Conservation (phyloP, 2,888 invertebrate genomes). For the Dryobotodes eremita region DNA sequence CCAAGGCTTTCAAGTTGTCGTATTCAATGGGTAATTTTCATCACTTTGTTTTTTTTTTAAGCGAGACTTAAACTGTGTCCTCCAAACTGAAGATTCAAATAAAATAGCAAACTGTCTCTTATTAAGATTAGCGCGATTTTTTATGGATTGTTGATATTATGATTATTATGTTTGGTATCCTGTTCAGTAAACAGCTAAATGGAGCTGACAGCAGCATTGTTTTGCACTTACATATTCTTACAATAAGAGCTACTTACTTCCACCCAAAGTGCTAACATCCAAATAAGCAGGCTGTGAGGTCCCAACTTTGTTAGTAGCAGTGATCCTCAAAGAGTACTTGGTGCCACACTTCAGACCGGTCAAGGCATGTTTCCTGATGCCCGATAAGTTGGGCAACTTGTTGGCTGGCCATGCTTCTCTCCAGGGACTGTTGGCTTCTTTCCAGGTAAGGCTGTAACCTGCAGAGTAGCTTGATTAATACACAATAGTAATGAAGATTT, state of each 20-base stretch:
- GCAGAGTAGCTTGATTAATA: background rate
- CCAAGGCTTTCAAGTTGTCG: background rate
- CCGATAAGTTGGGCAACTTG: slow-evolving; percentile 91
- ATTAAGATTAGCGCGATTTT: no score
- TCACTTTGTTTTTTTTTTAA: background rate
- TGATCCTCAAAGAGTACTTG: slow-evolving; percentile 94
- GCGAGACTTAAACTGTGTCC: background rate
- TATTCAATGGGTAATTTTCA: background rate
- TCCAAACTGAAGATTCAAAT: background rate
- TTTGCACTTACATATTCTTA: background rate
- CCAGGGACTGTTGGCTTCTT: slow-evolving; percentile 87
- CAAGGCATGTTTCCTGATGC: slow-evolving; percentile 91
- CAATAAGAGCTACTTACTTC: background rate
- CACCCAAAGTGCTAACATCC: slow-evolving; percentile 88
- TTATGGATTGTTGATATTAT: background rate
- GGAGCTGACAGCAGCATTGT: background rate
- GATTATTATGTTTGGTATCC: background rate
- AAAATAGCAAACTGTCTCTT: background rate
- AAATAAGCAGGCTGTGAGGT: slow-evolving; percentile 93
- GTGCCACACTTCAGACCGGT: slow-evolving; percentile 96
- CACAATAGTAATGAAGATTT: background rate
- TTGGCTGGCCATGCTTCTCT: slow-evolving; percentile 91
- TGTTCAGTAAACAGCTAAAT: background rate
- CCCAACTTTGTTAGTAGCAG: slow-evolving; percentile 96
- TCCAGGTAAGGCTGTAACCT: slow-evolving; percentile 87